Percentiles rank a stretch among this genome's conserved stretches.
phyloP scores from a whole-genome alignment of 2,888 invertebrate genomes.

The Strigamia transsilvanica region DNA sequence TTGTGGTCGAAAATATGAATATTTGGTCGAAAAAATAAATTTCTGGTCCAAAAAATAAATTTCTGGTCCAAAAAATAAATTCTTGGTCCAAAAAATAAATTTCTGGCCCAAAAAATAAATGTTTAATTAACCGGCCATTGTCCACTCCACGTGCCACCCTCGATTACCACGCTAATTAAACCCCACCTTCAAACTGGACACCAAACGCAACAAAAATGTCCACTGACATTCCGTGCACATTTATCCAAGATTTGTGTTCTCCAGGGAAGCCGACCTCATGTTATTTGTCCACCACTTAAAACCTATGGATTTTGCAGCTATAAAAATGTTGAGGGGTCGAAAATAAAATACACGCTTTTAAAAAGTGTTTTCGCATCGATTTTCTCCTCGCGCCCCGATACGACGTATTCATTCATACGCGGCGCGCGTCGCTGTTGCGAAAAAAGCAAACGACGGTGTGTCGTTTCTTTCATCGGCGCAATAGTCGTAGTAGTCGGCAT shows the following conservation, averaged over 20 bases:
- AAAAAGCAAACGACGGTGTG: slow-evolving; percentile 1
- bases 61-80: too few relatives aligned
- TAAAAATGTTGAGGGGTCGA: background rate
- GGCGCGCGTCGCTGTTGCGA: too few relatives aligned
- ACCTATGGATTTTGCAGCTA: slow-evolving; percentile 17
- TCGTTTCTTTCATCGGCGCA: slow-evolving; percentile 16
- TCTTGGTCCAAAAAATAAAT: too few relatives aligned
- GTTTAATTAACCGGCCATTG: slow-evolving; percentile 4
- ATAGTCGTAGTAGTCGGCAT: background rate
- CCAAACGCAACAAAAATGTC: background rate
- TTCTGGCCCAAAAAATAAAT: too few relatives aligned
- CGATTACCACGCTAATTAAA: background rate
- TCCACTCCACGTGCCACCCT: background rate
- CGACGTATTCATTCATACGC: background rate
- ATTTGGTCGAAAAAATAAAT: too few relatives aligned
- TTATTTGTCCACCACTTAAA: slow-evolving; percentile 28
- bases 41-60: too few relatives aligned
- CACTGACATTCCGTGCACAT: background rate
- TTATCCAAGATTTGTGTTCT: background rate
- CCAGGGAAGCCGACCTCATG: slow-evolving; percentile 17
- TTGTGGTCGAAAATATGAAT: too few relatives aligned
- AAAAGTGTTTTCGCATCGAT: background rate
- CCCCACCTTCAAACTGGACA: slow-evolving; percentile 6
- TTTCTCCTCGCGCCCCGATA: background rate
- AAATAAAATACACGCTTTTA: too few relatives aligned